Evolutionary conservation across 2,113 vertebrate species (phyloP).

Genomic region (Cranoglanis bouderius): DNA sequence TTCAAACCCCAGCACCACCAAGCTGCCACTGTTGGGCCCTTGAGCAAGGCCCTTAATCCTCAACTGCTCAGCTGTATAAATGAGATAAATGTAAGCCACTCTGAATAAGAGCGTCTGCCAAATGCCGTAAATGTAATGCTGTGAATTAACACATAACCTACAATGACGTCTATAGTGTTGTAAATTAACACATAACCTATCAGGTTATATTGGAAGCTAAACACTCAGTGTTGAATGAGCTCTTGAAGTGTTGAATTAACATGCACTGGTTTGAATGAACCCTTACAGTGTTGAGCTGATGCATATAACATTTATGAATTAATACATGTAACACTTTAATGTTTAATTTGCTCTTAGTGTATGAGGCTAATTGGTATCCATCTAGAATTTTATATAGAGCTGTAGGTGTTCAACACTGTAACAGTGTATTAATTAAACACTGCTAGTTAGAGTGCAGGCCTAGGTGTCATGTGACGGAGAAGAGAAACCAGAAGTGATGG

Average conservation of each 20-base stretch:
- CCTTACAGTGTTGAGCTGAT: background rate
- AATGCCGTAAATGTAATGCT: no score
- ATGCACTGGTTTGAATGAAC: background rate
- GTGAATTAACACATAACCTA: no score
- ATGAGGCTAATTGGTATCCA: background rate
- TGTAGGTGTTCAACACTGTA: background rate
- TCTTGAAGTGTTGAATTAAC: background rate
- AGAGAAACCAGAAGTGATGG: background rate
- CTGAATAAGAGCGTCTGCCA: no score
- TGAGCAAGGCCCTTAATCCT: no score
- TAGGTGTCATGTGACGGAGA: background rate
- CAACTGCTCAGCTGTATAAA: no score
- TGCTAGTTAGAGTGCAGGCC: background rate
- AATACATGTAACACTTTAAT: background rate
- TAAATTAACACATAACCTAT: no score
- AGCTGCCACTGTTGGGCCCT: no score
- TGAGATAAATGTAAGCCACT: no score
- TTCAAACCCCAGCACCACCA: no score
- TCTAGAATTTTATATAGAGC: no score
- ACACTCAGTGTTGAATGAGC: background rate
- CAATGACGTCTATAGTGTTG: background rate
- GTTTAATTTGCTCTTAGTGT: no score
- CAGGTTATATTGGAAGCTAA: background rate
- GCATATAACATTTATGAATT: background rate
- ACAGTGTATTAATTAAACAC: background rate